A percentile compares a stretch with the other conserved stretches of the same genome.
Evolutionary conservation across 2,888 invertebrate species (phyloP).

Genomic region (Leptodirus hochenwartii): DNA sequence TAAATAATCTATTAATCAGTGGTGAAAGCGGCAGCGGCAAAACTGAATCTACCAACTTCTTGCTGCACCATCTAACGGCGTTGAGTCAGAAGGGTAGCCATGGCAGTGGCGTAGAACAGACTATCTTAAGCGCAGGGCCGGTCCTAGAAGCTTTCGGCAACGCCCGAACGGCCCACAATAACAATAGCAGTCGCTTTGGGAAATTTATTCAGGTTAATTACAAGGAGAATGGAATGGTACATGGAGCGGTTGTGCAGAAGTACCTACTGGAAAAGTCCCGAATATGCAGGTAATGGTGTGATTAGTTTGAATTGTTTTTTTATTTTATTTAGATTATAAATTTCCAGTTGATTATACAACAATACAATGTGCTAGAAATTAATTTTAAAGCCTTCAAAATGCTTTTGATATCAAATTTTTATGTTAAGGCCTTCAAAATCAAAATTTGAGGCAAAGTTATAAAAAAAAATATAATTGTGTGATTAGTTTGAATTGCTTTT

Average conservation of each 20-base stretch:
- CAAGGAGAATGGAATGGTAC: conserved; percentile 96
- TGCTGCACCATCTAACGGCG: conserved; percentile 86
- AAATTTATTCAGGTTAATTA: conserved; percentile 96
- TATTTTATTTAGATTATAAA: no score
- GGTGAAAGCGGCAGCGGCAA: conserved; percentile 29
- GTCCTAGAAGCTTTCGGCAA: conserved; percentile 97
- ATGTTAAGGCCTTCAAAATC: no score
- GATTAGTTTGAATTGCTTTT: no score
- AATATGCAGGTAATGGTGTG: conserved; percentile 81
- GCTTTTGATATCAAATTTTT: no score
- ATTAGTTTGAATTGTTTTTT: no score
- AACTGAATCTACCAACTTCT: conserved; percentile 90
- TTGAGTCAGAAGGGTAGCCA: conserved; percentile 87
- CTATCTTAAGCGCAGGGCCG: conserved; percentile 87
- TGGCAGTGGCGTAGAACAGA: conserved; percentile 92
- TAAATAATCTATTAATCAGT: no score
- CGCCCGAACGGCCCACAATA: conserved; percentile 93
- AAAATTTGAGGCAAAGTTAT: no score
- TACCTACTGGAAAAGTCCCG: conserved; percentile 90
- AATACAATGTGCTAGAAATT: no score
- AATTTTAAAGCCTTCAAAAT: no score
- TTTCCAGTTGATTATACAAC: no score
- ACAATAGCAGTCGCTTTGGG: conserved; percentile 92
- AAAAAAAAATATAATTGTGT: no score
- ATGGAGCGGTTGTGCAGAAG: conserved; percentile 92